phyloP scores from a whole-genome alignment of 2,113 vertebrate species.

The Arizona elegans region DNA sequence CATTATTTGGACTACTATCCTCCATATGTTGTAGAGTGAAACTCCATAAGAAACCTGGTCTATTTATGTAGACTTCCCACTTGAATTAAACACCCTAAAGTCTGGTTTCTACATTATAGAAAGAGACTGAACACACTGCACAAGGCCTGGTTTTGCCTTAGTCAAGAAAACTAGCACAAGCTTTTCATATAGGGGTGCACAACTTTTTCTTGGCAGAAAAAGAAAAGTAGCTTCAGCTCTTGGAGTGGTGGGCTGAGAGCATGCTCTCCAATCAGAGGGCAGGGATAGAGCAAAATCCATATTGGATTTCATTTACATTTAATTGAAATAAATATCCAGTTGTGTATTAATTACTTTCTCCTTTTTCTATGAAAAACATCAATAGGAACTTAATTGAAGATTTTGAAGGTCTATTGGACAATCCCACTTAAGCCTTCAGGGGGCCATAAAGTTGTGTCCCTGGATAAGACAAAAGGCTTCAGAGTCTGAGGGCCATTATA shows the following conservation, averaged over 20 bases:
- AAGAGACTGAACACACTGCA: background rate
- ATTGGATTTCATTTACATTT: background rate
- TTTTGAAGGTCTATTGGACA: background rate
- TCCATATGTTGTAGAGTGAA: background rate
- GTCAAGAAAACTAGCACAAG: background rate
- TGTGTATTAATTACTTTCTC: background rate
- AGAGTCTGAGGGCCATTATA: background rate
- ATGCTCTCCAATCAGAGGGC: background rate
- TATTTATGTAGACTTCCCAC: background rate
- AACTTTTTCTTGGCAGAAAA: background rate
- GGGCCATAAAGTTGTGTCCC: background rate
- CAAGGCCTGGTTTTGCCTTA: background rate
- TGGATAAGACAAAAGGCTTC: no score
- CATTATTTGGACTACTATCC: background rate
- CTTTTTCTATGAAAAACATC: background rate
- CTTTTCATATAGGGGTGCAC: background rate
- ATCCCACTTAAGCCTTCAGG: background rate
- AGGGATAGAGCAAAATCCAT: background rate
- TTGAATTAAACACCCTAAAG: background rate
- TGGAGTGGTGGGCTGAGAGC: background rate
- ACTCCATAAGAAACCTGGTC: background rate
- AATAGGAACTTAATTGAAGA: background rate
- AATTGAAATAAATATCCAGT: background rate
- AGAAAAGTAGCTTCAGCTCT: background rate
- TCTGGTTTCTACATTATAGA: background rate